A percentile compares a stretch with the other conserved stretches of the same genome.
Evolutionary conservation across 2,113 vertebrate species (phyloP).

Genomic region (Pollimyrus isidori): DNA sequence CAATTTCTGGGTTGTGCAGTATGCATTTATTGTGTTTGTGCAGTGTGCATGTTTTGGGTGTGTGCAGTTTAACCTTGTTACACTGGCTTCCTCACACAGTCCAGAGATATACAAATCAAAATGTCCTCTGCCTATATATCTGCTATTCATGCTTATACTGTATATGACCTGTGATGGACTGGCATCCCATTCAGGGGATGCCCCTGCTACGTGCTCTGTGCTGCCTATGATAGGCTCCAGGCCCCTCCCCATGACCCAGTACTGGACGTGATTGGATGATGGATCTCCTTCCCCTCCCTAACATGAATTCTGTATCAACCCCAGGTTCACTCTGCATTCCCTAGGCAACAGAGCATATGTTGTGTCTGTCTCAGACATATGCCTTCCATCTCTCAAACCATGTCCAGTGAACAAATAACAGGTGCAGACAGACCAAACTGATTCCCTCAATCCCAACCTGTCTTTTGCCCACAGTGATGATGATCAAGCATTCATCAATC

Average conservation of each 20-base stretch:
- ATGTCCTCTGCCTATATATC: neutral
- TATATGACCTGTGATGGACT: neutral
- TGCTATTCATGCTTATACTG: neutral
- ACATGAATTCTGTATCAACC: neutral
- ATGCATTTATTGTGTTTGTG: no score
- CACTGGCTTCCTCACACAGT: neutral
- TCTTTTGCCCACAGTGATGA: neutral
- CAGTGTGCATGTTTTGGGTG: no score
- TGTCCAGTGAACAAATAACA: neutral
- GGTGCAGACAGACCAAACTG: neutral
- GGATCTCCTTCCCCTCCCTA: neutral
- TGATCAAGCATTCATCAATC: neutral
- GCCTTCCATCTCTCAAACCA: neutral
- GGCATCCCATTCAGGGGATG: neutral
- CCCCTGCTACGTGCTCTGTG: neutral
- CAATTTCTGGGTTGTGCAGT: no score
- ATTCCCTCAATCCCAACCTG: neutral
- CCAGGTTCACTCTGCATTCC: neutral
- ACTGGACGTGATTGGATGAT: neutral
- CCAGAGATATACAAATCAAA: neutral
- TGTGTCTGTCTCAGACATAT: neutral
- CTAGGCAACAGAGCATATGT: constrained; percentile 4
- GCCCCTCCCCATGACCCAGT: neutral
- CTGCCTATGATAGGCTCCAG: neutral
- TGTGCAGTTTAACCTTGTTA: neutral